These are phyloP conservation scores for Oikopleura vanhoeffeni DNA, from an alignment of 23 tunicate species.

Conservation along the genomic window DNA sequence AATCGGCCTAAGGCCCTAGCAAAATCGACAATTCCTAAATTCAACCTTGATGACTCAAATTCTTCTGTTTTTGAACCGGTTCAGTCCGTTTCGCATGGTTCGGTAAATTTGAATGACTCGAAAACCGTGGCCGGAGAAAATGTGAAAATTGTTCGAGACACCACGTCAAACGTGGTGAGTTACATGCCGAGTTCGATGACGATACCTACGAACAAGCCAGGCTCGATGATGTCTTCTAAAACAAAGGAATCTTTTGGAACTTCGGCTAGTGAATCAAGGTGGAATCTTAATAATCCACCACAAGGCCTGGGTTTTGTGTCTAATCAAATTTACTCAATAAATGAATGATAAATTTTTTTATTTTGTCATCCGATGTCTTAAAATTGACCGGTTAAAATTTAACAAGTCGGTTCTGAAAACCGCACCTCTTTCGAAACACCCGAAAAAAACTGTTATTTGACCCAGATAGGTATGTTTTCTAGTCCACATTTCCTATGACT, in stretches of 20 bases:
- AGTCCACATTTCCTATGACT: too few relatives aligned
- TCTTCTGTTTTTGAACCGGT: neutral
- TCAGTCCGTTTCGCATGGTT: neutral
- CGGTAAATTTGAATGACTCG: neutral
- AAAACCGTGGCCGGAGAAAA: neutral
- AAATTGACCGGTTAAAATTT: too few relatives aligned
- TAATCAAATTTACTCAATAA: too few relatives aligned
- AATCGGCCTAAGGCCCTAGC: neutral
- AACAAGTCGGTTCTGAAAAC: too few relatives aligned
- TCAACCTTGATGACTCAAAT: neutral
- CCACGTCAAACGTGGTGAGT: neutral
- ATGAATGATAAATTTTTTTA: too few relatives aligned
- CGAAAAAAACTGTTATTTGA: too few relatives aligned
- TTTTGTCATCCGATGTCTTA: too few relatives aligned
- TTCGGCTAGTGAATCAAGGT: neutral
- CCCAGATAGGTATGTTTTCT: too few relatives aligned
- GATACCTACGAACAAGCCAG: neutral
- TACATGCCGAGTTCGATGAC: neutral
- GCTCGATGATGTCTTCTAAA: neutral
- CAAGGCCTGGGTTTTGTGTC: too few relatives aligned
- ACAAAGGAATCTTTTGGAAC: neutral
- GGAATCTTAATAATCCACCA: conserved; percentile 1
- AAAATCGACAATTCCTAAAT: neutral
- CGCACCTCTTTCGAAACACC: too few relatives aligned
- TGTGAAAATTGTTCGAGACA: neutral